Evolutionary conservation across 2,797 vertebrate species (phyloP).

Genomic region (Jordanella pulchra): DNA sequence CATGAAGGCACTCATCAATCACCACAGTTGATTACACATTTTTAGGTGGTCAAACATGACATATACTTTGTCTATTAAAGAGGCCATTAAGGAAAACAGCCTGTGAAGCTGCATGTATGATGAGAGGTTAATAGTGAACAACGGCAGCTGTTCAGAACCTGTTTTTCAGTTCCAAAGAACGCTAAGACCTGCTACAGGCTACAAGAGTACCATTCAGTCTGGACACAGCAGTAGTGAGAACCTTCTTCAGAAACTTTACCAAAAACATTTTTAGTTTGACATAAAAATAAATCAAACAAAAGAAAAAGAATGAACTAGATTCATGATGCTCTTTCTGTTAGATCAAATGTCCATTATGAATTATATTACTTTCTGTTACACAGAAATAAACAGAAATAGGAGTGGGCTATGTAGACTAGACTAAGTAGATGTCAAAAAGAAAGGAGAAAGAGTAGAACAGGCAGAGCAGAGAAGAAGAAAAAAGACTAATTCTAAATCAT

Average conservation of each 20-base stretch:
- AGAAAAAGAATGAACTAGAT: constrained; percentile 8
- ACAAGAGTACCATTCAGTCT: constrained; percentile 26
- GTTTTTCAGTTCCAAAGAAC: constrained; percentile 40
- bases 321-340: constrained; percentile 3
- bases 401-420: no score
- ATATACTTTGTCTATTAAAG: constrained; percentile 43
- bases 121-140: constrained; percentile 63
- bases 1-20: constrained; percentile 48
- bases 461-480: no score
- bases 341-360: background rate
- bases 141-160: constrained; percentile 54
- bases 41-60: constrained; percentile 42
- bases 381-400: constrained; percentile 14
- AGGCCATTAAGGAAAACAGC: constrained; percentile 55
- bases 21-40: constrained; percentile 50
- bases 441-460: no score
- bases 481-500: no score
- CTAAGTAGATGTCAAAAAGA: no score
- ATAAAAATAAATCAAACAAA: constrained; percentile 30
- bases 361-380: background rate
- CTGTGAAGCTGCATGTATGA: constrained; percentile 46
- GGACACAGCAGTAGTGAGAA: constrained; percentile 8
- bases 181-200: constrained; percentile 39
- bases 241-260: constrained; percentile 20
- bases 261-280: constrained; percentile 26